Evolutionary conservation across 2,113 vertebrate genomes (phyloP), one percentile per base, ranked within the genome.

Genomic region (Melanostigma gelatinosum): DNA sequence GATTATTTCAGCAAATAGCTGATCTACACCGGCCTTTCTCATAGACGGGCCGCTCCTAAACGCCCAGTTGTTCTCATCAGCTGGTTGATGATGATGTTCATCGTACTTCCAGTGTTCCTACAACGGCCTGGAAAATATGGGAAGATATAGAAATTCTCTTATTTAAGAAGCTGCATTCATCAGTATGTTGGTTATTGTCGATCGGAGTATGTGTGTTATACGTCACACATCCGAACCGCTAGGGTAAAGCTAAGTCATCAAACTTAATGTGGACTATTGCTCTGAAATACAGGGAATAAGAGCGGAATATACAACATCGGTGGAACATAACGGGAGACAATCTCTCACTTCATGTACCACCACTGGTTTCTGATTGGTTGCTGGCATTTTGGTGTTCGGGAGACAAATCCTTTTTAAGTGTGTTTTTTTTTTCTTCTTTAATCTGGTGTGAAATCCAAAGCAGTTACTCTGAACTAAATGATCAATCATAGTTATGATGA

Each of bases 361-460:
- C 18, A 50, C 48, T 50, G 54, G n/a, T 65, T 58, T 58, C 50
- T 76, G 6, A 38, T 63, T 36, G 54, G 29, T 74, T 57, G 50
- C 32, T 40, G 15, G 22, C 16, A 4, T 7, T n/a, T n/a, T 22
- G 10, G 38, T 27, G 44, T 74, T 68, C 8, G n/a, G 16, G 29
- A 48, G 50, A 72, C 32, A 11, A 62, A 69, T 71, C 1, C n/a
- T 16, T 63, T 70, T 29, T 1, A 1, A 67, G 9, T 58, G 18
- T 27, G 6, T 34, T 4, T 32, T 32, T 32, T 32, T 34, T 8
- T 67, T 57, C 63, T 52, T 15, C 24, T 83, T 44, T 38, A 18
- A 7, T 73, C 42, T n/a, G 22, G 46, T n/a, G 7, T 70, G n/a
- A 78, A 85, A 67, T 46, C 61, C 27, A 55, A 38, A 63, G 16